These are phyloP conservation scores for Aphelenchoides bicaudatus DNA, from an alignment of 2,888 invertebrate genomes.

Conservation along the genomic window DNA sequence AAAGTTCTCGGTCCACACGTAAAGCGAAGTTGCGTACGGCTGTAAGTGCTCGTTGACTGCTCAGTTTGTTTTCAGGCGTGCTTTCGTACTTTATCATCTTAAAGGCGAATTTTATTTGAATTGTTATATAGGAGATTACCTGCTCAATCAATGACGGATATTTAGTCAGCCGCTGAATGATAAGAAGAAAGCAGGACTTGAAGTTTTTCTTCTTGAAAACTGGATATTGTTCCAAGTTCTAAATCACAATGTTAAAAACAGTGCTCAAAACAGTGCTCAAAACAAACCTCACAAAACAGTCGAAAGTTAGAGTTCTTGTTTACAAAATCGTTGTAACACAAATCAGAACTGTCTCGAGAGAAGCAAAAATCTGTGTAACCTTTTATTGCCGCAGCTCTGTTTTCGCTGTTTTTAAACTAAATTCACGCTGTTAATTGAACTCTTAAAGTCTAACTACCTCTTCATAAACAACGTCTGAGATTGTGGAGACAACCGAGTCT, in stretches of 20 bases:
- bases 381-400: slow-evolving; percentile 28
- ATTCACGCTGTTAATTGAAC: neutral
- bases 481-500: slow-evolving; percentile 41
- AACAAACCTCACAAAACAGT: slow-evolving; percentile 31
- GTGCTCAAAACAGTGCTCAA: slow-evolving; percentile 12
- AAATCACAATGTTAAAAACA: slow-evolving; percentile 1
- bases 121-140: slow-evolving; percentile 14
- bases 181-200: slow-evolving; percentile 33
- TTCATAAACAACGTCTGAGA: slow-evolving; percentile 50
- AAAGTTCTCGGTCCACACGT: slow-evolving; percentile 33
- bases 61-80: slow-evolving; percentile 20
- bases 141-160: slow-evolving; percentile 37
- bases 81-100: slow-evolving; percentile 34
- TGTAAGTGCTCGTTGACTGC: slow-evolving; percentile 23
- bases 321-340: slow-evolving; percentile 23
- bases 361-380: slow-evolving; percentile 38
- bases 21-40: slow-evolving; percentile 34
- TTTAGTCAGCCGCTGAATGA: slow-evolving; percentile 41
- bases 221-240: slow-evolving; percentile 20
- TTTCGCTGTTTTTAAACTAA: slow-evolving; percentile 28
- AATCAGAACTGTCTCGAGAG: slow-evolving; percentile 26
- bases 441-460: slow-evolving; percentile 22
- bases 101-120: slow-evolving; percentile 12
- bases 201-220: slow-evolving; percentile 23
- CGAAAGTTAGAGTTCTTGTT: slow-evolving; percentile 22